These are phyloP conservation scores for Mastigias papua DNA, from an alignment of 30 jellyfish, hydroid and myxozoan genomes.

Conservation along the genomic window DNA sequence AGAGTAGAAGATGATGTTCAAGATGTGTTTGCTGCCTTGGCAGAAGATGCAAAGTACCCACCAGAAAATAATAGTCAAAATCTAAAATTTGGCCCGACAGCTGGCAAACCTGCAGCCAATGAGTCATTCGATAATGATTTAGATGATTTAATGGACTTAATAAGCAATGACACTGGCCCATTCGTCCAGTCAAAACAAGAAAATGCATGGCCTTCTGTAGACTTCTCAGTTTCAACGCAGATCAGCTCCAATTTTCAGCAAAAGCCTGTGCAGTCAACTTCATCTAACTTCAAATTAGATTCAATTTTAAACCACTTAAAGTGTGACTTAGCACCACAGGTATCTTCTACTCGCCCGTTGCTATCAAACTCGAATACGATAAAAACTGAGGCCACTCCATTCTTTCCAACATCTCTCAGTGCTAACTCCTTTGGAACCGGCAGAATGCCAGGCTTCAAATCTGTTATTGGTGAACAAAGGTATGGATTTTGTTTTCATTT, in stretches of 20 bases:
- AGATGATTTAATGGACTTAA: slow-evolving; percentile 66
- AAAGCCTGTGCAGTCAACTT: not conserved
- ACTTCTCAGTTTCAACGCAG: not conserved
- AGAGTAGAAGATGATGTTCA: slow-evolving; percentile 75
- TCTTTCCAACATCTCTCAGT: not conserved
- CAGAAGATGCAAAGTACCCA: slow-evolving; percentile 55
- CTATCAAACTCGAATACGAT: not conserved
- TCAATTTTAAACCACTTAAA: slow-evolving; percentile 10
- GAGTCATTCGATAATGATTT: slow-evolving; percentile 48
- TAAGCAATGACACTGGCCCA: slow-evolving; percentile 37
- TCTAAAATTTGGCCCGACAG: not conserved
- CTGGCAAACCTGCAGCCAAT: not conserved
- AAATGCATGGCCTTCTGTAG: not conserved
- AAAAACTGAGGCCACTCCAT: not conserved
- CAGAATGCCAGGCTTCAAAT: slow-evolving; percentile 21
- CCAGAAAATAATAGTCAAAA: slow-evolving; percentile 15
- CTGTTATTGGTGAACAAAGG: slow-evolving; percentile 10
- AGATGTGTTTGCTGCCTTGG: slow-evolving; percentile 72
- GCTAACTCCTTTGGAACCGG: slow-evolving; percentile 1
- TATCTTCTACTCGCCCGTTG: not conserved
- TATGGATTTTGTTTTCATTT: no score
- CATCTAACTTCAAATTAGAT: not conserved
- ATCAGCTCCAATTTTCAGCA: not conserved
- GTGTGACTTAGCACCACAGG: not conserved
- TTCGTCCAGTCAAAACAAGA: not conserved